Evolutionary conservation across 2,888 invertebrate genomes (phyloP), one percentile per base, ranked within the genome.

Genomic region (Alentia gelatinosa): DNA sequence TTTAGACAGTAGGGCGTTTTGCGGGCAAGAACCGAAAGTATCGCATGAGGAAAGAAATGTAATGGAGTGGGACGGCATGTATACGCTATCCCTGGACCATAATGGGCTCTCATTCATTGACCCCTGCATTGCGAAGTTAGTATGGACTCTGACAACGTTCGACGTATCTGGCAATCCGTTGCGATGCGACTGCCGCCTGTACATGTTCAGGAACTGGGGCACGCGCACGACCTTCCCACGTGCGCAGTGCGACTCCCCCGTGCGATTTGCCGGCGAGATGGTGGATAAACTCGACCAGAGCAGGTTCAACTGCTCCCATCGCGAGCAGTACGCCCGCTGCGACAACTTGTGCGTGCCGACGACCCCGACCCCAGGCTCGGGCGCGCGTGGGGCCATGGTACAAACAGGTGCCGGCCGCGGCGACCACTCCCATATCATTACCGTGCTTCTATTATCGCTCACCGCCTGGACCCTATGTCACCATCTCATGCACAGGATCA

Each of bases 31-130:
- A 42, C 91, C 91, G 23, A 56, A 75, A n/a, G 63, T 91, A n/a
- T 42, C 50, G 9, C 90, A 89, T 37, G 68, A 84, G 30, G 91
- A 88, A 40, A 89, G 89, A 5, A 91, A 92, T 7, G 91, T 90
- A 37, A 90, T 89, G 84, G 90, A 90, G 9, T 92, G 92, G 92
- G 47, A 84, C n/a, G 92, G 92, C 26, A 74, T 92, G 86, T 84
- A 91, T n/a, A 91, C 90, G 0, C 88, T 92, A 19, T 68, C 50
- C 0, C 37, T 92, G 30, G 92, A 92, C 74, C 91, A 92, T 91
- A 92, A 92, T 40, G 92, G 92, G 9, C 42, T 92, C 15, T 74
- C 79, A 33, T 63, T 50, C 35, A 47, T 92, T 56, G 89, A 91
- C 83, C 90, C 91, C 47, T 92, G 92, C 83, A 74, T 91, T 12